phyloP scores from a whole-genome alignment of 2,113 vertebrate genomes.

The Galemys pyrenaicus region DNA sequence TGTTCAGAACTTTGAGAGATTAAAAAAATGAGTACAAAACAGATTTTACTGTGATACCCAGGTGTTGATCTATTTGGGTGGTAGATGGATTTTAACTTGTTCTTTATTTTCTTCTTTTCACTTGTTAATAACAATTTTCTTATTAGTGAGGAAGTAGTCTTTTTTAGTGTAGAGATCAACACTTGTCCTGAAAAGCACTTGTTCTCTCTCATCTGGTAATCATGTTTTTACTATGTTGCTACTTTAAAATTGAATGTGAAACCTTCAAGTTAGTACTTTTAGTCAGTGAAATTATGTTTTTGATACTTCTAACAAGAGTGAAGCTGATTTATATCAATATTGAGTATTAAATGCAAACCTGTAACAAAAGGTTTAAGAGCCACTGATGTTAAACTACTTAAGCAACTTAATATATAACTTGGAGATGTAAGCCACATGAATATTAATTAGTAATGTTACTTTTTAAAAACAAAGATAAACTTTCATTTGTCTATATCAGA shows the following conservation, averaged over 20 bases:
- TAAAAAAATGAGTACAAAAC: background rate
- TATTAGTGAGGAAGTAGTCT: background rate
- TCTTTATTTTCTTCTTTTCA: background rate
- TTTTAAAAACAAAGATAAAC: constrained; percentile 10
- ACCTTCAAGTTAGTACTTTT: constrained; percentile 18
- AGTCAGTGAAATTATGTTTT: background rate
- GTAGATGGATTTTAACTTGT: background rate
- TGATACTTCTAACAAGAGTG: constrained; percentile 8
- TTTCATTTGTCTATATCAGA: background rate
- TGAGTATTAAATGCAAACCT: constrained; percentile 31
- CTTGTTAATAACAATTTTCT: background rate
- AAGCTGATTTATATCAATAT: background rate
- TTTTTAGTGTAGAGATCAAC: constrained; percentile 8
- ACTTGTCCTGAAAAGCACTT: constrained; percentile 29
- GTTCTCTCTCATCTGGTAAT: background rate
- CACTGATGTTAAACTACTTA: background rate
- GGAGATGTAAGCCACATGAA: background rate
- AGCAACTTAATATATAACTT: background rate
- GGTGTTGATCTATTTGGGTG: background rate
- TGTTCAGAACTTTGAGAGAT: background rate
- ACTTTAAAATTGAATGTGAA: constrained; percentile 24
- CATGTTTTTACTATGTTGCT: constrained; percentile 10
- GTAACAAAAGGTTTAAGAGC: background rate
- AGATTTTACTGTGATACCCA: background rate
- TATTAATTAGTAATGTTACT: constrained; percentile 33